These are phyloP conservation scores for Amblyraja radiata DNA, from an alignment of 2,797 vertebrate species.

Conservation along the genomic window DNA sequence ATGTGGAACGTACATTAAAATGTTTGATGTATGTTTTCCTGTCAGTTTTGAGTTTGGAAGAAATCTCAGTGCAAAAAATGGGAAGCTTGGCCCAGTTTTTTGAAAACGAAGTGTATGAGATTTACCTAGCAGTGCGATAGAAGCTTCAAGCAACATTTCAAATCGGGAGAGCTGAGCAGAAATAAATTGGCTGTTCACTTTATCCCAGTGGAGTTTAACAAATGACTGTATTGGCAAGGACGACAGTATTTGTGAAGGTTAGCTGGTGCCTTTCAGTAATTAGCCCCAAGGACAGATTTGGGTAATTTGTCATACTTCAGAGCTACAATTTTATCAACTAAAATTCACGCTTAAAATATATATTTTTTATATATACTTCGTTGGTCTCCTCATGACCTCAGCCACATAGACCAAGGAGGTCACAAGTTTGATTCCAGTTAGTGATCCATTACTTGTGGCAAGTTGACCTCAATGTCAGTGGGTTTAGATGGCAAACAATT, in stretches of 20 bases:
- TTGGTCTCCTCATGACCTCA: background rate
- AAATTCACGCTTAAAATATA: background rate
- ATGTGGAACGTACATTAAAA: background rate
- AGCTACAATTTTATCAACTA: conserved; percentile 26
- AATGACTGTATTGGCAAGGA: conserved; percentile 53
- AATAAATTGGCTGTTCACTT: conserved; percentile 62
- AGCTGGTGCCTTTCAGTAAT: conserved; percentile 45
- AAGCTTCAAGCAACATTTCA: conserved; percentile 52
- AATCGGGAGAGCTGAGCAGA: conserved; percentile 50
- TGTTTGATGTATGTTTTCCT: background rate
- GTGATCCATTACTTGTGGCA: no score
- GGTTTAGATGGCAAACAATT: background rate
- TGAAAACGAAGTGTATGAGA: conserved; percentile 39
- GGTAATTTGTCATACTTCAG: conserved; percentile 46
- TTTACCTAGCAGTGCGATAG: conserved; percentile 41
- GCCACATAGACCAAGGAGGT: background rate
- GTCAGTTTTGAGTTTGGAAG: background rate
- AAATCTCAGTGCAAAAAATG: conserved; percentile 31
- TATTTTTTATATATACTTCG: background rate
- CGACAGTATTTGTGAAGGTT: conserved; percentile 59
- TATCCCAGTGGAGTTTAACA: conserved; percentile 53
- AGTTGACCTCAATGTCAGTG: background rate
- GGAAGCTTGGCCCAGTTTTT: conserved; percentile 38
- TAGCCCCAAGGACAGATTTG: conserved; percentile 46
- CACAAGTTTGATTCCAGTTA: background rate